Conservation (phyloP, 2,797 vertebrate genomes). For the Alauda arvensis region DNA sequence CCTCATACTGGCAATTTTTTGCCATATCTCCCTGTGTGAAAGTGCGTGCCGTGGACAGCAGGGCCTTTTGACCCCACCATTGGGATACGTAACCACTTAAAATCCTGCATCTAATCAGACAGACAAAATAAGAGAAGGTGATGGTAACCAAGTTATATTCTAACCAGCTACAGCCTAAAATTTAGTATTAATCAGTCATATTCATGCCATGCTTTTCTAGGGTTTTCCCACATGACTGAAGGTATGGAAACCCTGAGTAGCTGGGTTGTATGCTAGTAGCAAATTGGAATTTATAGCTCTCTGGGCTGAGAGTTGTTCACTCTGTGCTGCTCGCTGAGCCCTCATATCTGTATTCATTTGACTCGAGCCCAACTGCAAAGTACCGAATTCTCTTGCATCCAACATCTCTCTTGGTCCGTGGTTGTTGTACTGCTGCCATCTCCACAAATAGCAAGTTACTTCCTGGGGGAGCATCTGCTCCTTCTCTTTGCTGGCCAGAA, state of each 20-base stretch:
- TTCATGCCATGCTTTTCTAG: neutral
- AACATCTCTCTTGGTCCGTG: neutral
- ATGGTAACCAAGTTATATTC: neutral
- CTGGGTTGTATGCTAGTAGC: accelerated
- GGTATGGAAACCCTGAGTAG: neutral
- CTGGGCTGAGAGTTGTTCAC: neutral
- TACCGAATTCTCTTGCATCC: neutral
- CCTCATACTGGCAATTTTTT: neutral
- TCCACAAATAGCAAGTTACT: neutral
- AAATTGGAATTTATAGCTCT: neutral
- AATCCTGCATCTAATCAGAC: neutral
- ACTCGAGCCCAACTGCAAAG: accelerated
- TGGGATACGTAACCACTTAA: neutral
- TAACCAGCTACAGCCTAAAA: neutral
- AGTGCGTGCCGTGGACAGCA: neutral
- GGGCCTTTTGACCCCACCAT: neutral
- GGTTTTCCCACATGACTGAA: neutral
- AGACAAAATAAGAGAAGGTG: neutral
- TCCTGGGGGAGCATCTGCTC: neutral
- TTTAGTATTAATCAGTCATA: neutral
- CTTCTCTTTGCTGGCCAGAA: neutral
- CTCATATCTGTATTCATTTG: neutral
- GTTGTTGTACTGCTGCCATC: neutral
- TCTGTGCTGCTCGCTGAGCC: neutral
- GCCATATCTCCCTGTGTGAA: neutral